Evolutionary conservation across 1,140 invertebrate species (phyloP).

Genomic region (Theocolax elegans): DNA sequence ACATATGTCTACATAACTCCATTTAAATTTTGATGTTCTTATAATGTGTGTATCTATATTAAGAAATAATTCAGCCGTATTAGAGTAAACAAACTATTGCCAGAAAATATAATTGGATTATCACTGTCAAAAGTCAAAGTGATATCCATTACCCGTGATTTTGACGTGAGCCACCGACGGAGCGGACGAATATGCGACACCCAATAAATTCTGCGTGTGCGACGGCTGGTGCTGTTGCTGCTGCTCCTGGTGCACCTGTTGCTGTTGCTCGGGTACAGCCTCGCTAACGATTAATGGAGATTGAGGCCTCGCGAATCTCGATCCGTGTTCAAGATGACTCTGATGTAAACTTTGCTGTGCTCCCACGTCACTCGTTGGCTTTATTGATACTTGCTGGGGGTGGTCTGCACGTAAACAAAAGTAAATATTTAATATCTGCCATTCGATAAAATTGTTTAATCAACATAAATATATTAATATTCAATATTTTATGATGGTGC

Average conservation of each 20-base stretch:
- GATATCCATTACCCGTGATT: constrained; percentile 56
- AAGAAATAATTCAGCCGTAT: no score
- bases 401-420: not conserved
- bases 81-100: no score
- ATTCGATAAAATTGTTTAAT: not conserved
- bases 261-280: constrained; percentile 45
- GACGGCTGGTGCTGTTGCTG: constrained; percentile 41
- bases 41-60: no score
- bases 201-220: constrained; percentile 50
- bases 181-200: constrained; percentile 56
- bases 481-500: no score
- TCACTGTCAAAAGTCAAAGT: constrained; percentile 53
- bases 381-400: not conserved
- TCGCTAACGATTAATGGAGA: not conserved
- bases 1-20: no score
- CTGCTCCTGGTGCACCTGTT: constrained; percentile 40
- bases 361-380: not conserved
- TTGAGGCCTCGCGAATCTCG: constrained; percentile 27
- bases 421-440: not conserved
- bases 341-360: constrained; percentile 7
- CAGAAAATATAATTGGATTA: no score
- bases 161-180: constrained; percentile 57
- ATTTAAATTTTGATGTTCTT: no score
- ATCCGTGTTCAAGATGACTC: not conserved
- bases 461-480: no score